These are phyloP conservation scores for Athalia rosae DNA, from an alignment of 2,888 invertebrate genomes.

Conservation along the genomic window DNA sequence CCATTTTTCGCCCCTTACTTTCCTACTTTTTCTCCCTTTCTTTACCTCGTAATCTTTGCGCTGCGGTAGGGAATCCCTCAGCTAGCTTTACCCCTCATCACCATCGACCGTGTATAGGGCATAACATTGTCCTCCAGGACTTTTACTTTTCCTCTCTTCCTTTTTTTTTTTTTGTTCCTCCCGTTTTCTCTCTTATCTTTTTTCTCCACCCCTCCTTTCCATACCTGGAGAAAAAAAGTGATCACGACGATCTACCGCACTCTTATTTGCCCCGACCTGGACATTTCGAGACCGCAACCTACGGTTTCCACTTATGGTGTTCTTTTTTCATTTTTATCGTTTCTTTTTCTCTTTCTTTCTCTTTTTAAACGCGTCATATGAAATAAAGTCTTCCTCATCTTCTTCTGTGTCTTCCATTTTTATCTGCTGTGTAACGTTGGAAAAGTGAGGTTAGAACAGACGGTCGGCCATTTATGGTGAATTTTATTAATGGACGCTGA, in stretches of 20 bases:
- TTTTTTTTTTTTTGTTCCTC: constrained; percentile 7
- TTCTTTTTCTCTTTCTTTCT: too few relatives aligned
- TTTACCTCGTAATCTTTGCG: too few relatives aligned
- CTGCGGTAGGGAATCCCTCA: too few relatives aligned
- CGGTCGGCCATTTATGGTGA: too few relatives aligned
- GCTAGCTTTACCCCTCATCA: neutral
- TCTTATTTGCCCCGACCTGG: neutral
- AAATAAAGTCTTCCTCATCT: too few relatives aligned
- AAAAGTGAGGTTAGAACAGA: too few relatives aligned
- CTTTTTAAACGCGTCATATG: too few relatives aligned
- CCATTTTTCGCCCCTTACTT: constrained; percentile 2
- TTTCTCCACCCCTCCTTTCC: neutral
- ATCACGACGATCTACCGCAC: constrained; percentile 7
- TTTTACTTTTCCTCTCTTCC: neutral
- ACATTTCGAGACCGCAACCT: neutral
- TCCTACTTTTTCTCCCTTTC: neutral
- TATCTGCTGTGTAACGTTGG: too few relatives aligned
- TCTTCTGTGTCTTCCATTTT: too few relatives aligned
- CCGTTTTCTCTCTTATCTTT: constrained; percentile 3
- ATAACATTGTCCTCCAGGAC: constrained; percentile 14
- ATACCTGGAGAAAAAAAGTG: constrained; percentile 8
- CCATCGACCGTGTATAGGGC: neutral
- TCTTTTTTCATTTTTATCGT: neutral
- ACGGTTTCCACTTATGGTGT: too few relatives aligned
- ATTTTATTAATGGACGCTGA: too few relatives aligned